phyloP scores from a whole-genome alignment of 2,797 vertebrate species.

The Enteromius viviparus region DNA sequence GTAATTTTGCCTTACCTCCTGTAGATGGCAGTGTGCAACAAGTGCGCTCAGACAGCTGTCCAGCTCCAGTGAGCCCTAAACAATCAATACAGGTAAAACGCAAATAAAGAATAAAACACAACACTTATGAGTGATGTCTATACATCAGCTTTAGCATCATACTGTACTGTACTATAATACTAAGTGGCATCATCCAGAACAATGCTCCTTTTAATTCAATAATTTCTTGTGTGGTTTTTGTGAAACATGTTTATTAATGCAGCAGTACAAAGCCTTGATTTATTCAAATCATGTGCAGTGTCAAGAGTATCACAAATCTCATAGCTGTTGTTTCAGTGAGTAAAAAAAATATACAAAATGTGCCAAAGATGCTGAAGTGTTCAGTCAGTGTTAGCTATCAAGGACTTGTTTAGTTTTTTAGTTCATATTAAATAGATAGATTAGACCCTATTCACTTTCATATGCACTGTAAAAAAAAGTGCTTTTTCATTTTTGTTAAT shows the following conservation, averaged over 20 bases:
- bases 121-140: neutral
- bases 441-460: neutral
- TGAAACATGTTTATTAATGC: slow-evolving; percentile 17
- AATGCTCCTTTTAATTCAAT: neutral
- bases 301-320: neutral
- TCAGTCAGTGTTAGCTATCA: slow-evolving; percentile 5
- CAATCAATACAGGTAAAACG: neutral
- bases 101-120: neutral
- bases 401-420: neutral
- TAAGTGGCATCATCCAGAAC: neutral
- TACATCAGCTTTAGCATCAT: neutral
- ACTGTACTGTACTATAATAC: neutral
- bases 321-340: slow-evolving; percentile 15
- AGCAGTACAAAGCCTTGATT: neutral
- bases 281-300: neutral
- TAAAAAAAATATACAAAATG: neutral
- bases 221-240: neutral
- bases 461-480: neutral
- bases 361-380: neutral
- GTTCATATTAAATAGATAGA: neutral
- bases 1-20: neutral
- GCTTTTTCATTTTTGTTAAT: neutral
- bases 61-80: neutral
- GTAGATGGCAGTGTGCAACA: slow-evolving; percentile 21
- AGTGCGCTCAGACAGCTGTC: neutral